phyloP scores from a whole-genome alignment of 1,140 invertebrate genomes.

The Triops longicaudatus region DNA sequence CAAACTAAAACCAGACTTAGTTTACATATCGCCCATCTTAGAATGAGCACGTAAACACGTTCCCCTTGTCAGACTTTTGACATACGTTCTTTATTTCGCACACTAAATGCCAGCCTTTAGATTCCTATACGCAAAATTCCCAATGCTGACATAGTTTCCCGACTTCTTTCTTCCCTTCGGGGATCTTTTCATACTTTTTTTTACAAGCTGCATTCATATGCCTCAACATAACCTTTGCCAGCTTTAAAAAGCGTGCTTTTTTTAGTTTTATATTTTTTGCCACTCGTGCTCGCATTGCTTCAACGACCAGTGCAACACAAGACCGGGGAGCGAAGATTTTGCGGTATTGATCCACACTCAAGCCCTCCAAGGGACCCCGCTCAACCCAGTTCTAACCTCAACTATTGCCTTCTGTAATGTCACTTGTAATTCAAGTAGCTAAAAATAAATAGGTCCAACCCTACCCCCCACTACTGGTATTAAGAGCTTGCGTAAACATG shows the following conservation, averaged over 20 bases:
- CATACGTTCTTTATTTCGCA: neutral
- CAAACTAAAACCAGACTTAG: neutral
- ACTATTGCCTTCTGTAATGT: neutral
- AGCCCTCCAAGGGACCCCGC: neutral
- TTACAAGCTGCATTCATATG: neutral
- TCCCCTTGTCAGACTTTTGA: neutral
- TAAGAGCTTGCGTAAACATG: neutral
- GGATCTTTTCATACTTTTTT: neutral
- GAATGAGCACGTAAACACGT: constrained; percentile 11
- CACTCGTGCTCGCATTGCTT: neutral
- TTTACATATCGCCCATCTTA: neutral
- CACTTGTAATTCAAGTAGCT: neutral
- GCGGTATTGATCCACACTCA: constrained; percentile 6
- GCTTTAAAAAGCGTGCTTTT: neutral
- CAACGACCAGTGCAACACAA: neutral
- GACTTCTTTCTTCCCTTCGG: neutral
- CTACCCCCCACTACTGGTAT: neutral
- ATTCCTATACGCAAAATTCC: neutral
- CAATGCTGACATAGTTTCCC: neutral
- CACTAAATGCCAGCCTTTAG: neutral
- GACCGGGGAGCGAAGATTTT: neutral
- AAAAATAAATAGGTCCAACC: neutral
- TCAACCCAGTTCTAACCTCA: neutral
- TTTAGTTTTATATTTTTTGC: neutral
- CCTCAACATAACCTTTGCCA: neutral